A percentile compares a stretch with the other conserved stretches of the same genome.
Conservation (phyloP, 2,797 vertebrate species). For the Spinibarbus caldwelli region DNA sequence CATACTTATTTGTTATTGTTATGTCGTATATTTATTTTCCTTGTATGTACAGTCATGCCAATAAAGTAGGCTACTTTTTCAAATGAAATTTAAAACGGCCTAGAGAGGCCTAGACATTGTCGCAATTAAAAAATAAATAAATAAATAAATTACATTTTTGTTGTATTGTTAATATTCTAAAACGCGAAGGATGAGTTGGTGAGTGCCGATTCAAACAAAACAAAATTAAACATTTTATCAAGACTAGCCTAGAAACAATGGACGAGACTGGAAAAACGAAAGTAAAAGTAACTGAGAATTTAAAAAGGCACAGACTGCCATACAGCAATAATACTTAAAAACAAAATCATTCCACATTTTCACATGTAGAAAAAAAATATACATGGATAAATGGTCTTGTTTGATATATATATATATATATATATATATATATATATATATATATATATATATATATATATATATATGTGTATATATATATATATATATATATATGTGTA, state of each 20-base stretch:
- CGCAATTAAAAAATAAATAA: background rate
- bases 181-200: background rate
- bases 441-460: no score
- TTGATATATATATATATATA: no score
- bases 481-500: no score
- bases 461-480: no score
- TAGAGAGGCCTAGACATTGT: background rate
- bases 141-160: background rate
- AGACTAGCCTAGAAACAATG: background rate
- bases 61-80: background rate
- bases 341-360: background rate
- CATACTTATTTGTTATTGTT: background rate
- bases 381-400: background rate
- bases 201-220: background rate
- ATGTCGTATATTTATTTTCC: background rate
- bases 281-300: background rate
- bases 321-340: background rate
- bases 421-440: no score
- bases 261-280: background rate
- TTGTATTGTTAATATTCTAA: background rate
- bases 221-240: background rate
- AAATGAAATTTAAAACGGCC: no score
- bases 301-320: background rate
- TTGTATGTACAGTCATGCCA: background rate
- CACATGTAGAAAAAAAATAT: background rate